Conservation (phyloP, 2,888 invertebrate genomes). For the Salticus scenicus region DNA sequence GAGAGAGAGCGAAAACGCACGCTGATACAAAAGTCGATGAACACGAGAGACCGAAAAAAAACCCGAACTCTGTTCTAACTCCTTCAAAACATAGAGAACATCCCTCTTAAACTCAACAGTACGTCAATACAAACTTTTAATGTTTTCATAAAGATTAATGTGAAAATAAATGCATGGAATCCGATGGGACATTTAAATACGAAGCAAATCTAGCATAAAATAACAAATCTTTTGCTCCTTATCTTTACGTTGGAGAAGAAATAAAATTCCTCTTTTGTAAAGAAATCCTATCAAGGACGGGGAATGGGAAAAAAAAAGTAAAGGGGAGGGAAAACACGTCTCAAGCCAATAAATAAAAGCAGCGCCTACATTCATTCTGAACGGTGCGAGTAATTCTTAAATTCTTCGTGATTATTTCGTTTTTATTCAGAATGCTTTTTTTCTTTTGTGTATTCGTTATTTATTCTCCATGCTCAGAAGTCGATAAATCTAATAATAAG, state of each 20-base stretch:
- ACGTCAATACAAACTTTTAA: neutral
- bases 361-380: constrained; percentile 3
- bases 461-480: constrained; percentile 14
- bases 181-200: constrained; percentile 14
- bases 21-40: no score
- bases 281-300: constrained; percentile 11
- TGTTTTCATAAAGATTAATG: constrained; percentile 16
- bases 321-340: neutral
- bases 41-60: no score
- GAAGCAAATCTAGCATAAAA: constrained; percentile 9
- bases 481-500: constrained; percentile 17
- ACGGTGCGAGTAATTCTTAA: constrained; percentile 15
- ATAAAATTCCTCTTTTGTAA: constrained; percentile 10
- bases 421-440: constrained; percentile 14
- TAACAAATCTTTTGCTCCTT: constrained; percentile 9
- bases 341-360: constrained; percentile 13
- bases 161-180: neutral
- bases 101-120: no score
- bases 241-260: neutral
- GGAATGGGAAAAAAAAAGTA: no score
- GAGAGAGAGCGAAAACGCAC: no score
- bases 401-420: constrained; percentile 17
- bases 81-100: no score
- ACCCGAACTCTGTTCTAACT: no score
- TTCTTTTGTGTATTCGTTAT: neutral